Percentiles rank a stretch among this genome's conserved stretches.
phyloP scores from a whole-genome alignment of 1,140 invertebrate genomes.

The Protaetia brevitarsis region DNA sequence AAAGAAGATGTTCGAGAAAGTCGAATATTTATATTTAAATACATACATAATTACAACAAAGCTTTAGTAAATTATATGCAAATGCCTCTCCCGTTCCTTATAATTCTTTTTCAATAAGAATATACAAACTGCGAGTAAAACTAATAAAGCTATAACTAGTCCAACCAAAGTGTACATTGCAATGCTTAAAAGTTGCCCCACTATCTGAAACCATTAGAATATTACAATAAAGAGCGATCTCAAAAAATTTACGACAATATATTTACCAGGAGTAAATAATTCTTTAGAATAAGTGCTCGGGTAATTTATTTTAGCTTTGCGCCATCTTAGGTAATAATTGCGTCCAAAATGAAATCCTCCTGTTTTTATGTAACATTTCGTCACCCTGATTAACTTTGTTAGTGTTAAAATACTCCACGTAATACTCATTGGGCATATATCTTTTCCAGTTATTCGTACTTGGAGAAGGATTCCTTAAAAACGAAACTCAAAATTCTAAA shows the following conservation, averaged over 20 bases:
- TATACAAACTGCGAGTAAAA: constrained; percentile 49
- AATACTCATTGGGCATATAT: constrained; percentile 54
- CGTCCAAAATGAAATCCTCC: constrained; percentile 40
- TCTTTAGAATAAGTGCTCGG: constrained; percentile 34
- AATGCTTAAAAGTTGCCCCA: constrained; percentile 45
- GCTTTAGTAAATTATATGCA: constrained; percentile 33
- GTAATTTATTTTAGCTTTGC: constrained; percentile 26
- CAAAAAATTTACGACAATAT: not conserved
- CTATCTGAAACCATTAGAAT: constrained; percentile 40
- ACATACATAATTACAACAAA: not conserved
- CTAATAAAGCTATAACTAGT: constrained; percentile 49
- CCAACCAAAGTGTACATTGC: constrained; percentile 52
- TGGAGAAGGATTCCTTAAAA: constrained; percentile 50
- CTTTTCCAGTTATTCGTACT: constrained; percentile 55
- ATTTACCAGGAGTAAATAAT: constrained; percentile 38
- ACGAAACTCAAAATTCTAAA: constrained; percentile 22
- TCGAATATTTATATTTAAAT: too few relatives aligned
- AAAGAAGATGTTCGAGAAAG: too few relatives aligned
- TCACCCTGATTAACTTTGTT: constrained; percentile 22
- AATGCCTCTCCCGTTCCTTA: constrained; percentile 42
- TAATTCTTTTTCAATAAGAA: constrained; percentile 48
- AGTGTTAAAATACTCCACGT: constrained; percentile 49
- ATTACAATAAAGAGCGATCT: constrained; percentile 17
- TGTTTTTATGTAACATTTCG: constrained; percentile 26
- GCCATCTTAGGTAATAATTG: constrained; percentile 38